Conservation (phyloP, 2,797 vertebrate genomes). For the Phrynocephalus forsythii region DNA sequence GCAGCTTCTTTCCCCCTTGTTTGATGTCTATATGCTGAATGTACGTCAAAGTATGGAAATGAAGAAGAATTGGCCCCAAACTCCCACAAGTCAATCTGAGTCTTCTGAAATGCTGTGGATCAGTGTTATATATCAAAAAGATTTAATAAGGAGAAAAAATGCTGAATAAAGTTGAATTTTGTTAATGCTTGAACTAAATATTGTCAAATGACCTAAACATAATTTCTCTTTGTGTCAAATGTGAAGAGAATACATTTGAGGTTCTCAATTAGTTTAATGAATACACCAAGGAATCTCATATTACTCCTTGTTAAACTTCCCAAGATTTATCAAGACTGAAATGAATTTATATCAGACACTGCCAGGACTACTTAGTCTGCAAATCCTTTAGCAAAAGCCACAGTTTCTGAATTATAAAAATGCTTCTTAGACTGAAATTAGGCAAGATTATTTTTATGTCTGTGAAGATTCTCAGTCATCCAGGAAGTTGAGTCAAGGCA, state of each 20-base stretch:
- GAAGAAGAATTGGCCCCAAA: neutral
- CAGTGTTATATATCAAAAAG: conserved; percentile 19
- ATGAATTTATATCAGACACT: conserved; percentile 20
- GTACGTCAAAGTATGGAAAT: conserved; percentile 6
- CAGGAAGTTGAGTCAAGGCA: too few relatives aligned
- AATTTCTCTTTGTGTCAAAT: conserved; percentile 25
- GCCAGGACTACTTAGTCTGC: conserved; percentile 32
- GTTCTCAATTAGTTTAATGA: conserved; percentile 40
- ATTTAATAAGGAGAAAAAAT: conserved; percentile 27
- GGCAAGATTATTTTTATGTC: neutral
- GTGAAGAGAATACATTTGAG: conserved; percentile 35
- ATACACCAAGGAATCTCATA: conserved; percentile 37
- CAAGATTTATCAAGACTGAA: conserved; percentile 9
- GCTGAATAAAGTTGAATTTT: conserved; percentile 32
- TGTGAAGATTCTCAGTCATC: too few relatives aligned
- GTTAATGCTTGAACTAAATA: conserved; percentile 44
- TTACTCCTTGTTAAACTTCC: conserved; percentile 37
- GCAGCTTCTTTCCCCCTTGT: neutral
- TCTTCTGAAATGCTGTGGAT: conserved; percentile 19
- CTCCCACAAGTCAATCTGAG: neutral
- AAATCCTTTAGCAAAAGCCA: conserved; percentile 32
- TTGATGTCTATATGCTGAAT: neutral
- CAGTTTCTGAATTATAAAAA: conserved; percentile 13
- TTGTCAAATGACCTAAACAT: conserved; percentile 37
- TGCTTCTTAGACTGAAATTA: conserved; percentile 17